A percentile compares a stretch with the other conserved stretches of the same genome.
Conservation (phyloP, 2,888 invertebrate species). For the Caenorhabditis sp. region DNA sequence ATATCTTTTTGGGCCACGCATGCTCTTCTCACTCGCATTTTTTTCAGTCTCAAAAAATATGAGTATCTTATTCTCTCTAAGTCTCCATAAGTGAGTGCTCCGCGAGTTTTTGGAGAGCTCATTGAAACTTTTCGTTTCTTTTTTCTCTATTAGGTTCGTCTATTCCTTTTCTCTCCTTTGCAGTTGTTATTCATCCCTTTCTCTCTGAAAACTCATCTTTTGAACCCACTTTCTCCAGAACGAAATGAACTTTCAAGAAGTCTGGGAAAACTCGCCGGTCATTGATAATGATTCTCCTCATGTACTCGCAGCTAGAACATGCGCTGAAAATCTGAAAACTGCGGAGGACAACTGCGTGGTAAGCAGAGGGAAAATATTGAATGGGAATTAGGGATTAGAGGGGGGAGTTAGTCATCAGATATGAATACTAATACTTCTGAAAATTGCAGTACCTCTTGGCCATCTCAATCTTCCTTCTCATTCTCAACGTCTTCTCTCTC, state of each 20-base stretch:
- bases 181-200: no score
- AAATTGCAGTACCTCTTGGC: slow-evolving; percentile 41
- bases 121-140: background rate
- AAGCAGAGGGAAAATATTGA: background rate
- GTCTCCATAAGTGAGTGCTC: no score
- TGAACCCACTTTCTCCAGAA: background rate
- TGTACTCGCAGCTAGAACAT: slow-evolving; percentile 25
- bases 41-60: background rate
- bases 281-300: slow-evolving; percentile 12
- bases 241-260: slow-evolving; percentile 55
- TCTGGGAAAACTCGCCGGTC: slow-evolving; percentile 48
- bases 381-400: background rate
- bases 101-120: no score
- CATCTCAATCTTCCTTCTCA: slow-evolving; percentile 22
- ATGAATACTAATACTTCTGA: no score
- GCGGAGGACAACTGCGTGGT: slow-evolving; percentile 30
- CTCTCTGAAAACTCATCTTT: background rate
- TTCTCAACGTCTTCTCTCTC: slow-evolving; percentile 35
- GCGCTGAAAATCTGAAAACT: slow-evolving; percentile 34
- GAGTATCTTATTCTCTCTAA: no score
- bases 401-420: background rate
- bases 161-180: background rate
- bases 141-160: background rate
- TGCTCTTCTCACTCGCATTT: background rate
- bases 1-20: background rate